Conservation (phyloP, 2,113 vertebrate species). For the Anolis carolinensis region DNA sequence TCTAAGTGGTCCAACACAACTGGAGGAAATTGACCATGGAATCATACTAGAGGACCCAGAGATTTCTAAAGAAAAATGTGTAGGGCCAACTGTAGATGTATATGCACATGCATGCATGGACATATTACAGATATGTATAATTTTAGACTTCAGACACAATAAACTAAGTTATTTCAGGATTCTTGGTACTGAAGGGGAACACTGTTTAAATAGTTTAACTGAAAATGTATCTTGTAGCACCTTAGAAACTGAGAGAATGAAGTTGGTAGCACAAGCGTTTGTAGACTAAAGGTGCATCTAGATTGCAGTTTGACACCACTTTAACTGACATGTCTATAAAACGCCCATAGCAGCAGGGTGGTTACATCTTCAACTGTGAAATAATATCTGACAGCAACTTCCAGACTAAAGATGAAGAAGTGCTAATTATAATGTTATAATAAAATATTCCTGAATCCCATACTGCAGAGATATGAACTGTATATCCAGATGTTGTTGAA, state of each 20-base stretch:
- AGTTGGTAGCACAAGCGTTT: too few species aligned
- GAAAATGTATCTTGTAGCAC: not conserved
- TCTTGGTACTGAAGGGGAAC: slow-evolving; percentile 50
- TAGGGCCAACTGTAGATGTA: not conserved
- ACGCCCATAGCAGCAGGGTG: too few species aligned
- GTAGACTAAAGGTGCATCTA: too few species aligned
- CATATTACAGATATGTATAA: slow-evolving; percentile 41
- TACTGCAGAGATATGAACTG: not conserved
- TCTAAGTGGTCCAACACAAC: too few species aligned
- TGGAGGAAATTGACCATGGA: too few species aligned
- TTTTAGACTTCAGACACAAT: slow-evolving; percentile 56
- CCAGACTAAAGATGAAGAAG: slow-evolving; percentile 26
- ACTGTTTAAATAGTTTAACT: slow-evolving; percentile 40
- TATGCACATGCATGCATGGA: slow-evolving; percentile 25
- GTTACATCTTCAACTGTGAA: not conserved
- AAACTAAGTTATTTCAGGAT: slow-evolving; percentile 60
- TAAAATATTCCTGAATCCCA: not conserved
- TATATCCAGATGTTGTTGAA: too few species aligned
- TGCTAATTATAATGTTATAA: slow-evolving; percentile 24
- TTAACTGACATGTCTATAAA: too few species aligned
- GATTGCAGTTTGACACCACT: too few species aligned
- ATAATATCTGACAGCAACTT: not conserved
- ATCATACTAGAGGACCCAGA: too few species aligned
- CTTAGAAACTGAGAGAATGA: too few species aligned
- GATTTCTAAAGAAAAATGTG: too few species aligned